A percentile compares a stretch with the other conserved stretches of the same genome.
These are phyloP conservation scores for Drosophila rufa DNA, from an alignment of 1,140 invertebrate species.

Conservation along the genomic window DNA sequence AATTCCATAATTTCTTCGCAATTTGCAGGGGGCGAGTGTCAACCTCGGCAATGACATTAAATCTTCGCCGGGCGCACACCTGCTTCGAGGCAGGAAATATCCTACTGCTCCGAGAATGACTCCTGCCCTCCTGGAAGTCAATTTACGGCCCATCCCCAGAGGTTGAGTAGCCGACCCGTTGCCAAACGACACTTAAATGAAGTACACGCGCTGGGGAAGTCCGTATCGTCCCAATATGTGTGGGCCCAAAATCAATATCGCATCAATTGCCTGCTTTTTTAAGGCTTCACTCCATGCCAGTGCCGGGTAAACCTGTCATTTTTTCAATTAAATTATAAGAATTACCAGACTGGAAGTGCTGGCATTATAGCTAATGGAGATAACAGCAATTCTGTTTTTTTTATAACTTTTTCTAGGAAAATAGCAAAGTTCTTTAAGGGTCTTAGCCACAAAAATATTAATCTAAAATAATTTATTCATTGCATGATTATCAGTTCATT, in stretches of 20 bases:
- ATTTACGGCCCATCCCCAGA: slow-evolving; percentile 48
- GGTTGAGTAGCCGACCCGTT: slow-evolving; percentile 16
- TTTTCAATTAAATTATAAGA: slow-evolving; percentile 82
- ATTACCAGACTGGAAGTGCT: slow-evolving; percentile 33
- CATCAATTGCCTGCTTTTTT: slow-evolving; percentile 68
- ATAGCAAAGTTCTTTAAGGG: neutral
- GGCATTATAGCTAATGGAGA: neutral
- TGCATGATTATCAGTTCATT: neutral
- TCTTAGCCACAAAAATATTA: neutral
- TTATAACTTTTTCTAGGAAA: too few species aligned
- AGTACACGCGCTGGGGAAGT: slow-evolving; percentile 42
- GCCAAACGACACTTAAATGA: slow-evolving; percentile 66
- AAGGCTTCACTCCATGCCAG: slow-evolving; percentile 53
- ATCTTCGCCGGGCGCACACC: slow-evolving; percentile 35
- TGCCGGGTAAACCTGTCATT: slow-evolving; percentile 57
- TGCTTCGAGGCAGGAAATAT: slow-evolving; percentile 21
- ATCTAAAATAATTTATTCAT: neutral
- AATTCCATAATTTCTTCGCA: slow-evolving; percentile 53
- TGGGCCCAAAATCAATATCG: slow-evolving; percentile 68
- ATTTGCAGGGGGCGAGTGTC: slow-evolving; percentile 29
- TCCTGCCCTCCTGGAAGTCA: slow-evolving; percentile 30
- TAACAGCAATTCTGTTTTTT: too few species aligned
- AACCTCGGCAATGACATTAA: slow-evolving; percentile 44
- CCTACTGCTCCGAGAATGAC: neutral
- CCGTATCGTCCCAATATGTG: slow-evolving; percentile 4